phyloP scores from a whole-genome alignment of 2,888 invertebrate species.

The Nemoura dubitans region DNA sequence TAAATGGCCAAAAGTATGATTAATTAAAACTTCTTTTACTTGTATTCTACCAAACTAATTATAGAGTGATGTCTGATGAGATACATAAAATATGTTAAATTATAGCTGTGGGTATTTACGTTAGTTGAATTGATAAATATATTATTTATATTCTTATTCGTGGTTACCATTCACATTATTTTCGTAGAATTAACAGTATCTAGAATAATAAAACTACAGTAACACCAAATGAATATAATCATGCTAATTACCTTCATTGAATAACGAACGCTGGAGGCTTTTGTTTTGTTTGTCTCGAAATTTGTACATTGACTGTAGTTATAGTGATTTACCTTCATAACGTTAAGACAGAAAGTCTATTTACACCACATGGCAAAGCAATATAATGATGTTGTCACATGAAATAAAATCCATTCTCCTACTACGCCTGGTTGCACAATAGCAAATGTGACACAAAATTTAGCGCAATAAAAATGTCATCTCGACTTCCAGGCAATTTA shows the following conservation, averaged over 20 bases:
- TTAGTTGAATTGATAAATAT: neutral
- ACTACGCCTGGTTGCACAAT: neutral
- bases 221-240: neutral
- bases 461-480: neutral
- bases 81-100: neutral
- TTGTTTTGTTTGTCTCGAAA: neutral
- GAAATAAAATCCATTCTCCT: neutral
- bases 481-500: neutral
- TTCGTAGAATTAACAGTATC: neutral
- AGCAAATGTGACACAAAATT: neutral
- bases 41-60: neutral
- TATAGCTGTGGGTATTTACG: neutral
- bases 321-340: neutral
- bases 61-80: neutral
- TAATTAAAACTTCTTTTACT: neutral
- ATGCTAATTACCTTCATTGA: neutral
- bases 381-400: neutral
- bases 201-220: neutral
- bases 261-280: neutral
- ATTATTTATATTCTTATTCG: neutral
- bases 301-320: neutral
- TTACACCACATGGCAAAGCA: neutral
- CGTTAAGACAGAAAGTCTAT: neutral
- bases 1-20: neutral
- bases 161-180: neutral